These are phyloP conservation scores for Chauna torquata DNA, from an alignment of 2,113 vertebrate species.

Conservation along the genomic window DNA sequence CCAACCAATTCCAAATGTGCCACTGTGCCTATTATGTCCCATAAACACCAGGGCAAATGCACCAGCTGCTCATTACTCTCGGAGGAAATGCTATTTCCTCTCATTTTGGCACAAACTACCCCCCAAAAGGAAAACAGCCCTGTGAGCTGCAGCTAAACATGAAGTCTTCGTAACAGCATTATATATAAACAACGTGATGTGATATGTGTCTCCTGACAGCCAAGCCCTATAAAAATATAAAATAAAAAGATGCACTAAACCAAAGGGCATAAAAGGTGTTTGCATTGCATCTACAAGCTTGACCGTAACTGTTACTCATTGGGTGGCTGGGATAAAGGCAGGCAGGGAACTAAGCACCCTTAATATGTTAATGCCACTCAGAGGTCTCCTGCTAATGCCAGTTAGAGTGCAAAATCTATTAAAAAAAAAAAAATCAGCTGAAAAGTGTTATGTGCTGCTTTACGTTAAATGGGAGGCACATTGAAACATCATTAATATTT, in stretches of 20 bases:
- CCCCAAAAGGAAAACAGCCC: constrained; percentile 69
- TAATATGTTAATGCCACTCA: constrained; percentile 4
- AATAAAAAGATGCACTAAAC: constrained; percentile 41
- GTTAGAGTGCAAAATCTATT: background rate
- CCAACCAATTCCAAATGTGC: constrained; percentile 76
- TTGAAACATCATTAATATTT: constrained; percentile 63
- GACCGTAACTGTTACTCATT: background rate
- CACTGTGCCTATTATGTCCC: constrained; percentile 74
- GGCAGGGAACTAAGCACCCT: constrained; percentile 8
- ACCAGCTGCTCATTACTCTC: constrained; percentile 78
- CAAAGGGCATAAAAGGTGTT: constrained; percentile 23
- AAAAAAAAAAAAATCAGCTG: constrained; percentile 8
- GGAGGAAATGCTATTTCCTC: constrained; percentile 71
- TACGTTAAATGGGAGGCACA: constrained; percentile 28
- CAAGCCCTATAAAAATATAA: constrained; percentile 56
- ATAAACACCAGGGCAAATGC: constrained; percentile 75
- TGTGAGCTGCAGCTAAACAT: constrained; percentile 58
- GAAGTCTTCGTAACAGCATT: constrained; percentile 10
- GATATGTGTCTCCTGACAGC: constrained; percentile 53
- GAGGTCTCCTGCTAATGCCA: background rate
- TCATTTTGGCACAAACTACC: constrained; percentile 67
- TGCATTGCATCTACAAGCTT: background rate
- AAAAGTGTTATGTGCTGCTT: background rate
- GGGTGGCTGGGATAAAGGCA: constrained; percentile 28
- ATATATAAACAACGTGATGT: constrained; percentile 39